Evolutionary conservation across 2,113 vertebrate species (phyloP).

Genomic region (Scomber japonicus): DNA sequence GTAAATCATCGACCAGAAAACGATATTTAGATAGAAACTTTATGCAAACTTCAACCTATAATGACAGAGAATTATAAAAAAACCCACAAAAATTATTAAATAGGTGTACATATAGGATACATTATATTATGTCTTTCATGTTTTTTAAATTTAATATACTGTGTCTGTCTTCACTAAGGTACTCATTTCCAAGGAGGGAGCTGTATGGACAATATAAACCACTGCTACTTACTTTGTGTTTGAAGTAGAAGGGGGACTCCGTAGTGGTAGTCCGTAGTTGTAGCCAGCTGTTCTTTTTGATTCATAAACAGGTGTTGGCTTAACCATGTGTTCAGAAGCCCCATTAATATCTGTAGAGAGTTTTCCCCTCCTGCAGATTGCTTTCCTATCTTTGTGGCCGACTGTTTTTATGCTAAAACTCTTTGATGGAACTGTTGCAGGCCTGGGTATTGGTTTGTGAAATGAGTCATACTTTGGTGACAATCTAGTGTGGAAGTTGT

Average conservation of each 20-base stretch:
- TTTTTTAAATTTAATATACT: too few relatives aligned
- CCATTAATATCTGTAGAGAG: not conserved
- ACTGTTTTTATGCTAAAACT: conserved; percentile 30
- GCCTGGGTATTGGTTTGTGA: conserved; percentile 21
- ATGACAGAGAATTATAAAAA: not conserved
- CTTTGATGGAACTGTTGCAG: conserved; percentile 7
- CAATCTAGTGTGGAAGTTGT: not conserved
- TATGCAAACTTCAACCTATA: not conserved
- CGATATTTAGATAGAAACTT: not conserved
- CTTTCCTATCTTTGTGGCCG: conserved; percentile 24
- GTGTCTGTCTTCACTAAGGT: not conserved
- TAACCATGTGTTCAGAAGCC: conserved; percentile 1
- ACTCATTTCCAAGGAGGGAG: not conserved
- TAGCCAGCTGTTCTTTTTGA: conserved; percentile 86
- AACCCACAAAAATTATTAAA: too few relatives aligned
- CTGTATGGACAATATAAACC: not conserved
- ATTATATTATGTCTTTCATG: too few relatives aligned
- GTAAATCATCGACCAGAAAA: not conserved
- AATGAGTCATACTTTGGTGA: not conserved
- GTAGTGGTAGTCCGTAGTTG: conserved; percentile 90
- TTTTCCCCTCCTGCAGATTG: conserved; percentile 22
- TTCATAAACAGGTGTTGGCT: conserved; percentile 78
- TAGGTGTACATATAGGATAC: too few relatives aligned
- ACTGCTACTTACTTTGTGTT: conserved; percentile 63
- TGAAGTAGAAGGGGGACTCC: conserved; percentile 69